A percentile compares a stretch with the other conserved stretches of the same genome.
Evolutionary conservation across 2,113 vertebrate species (phyloP).

Genomic region (Phocoena sinus): DNA sequence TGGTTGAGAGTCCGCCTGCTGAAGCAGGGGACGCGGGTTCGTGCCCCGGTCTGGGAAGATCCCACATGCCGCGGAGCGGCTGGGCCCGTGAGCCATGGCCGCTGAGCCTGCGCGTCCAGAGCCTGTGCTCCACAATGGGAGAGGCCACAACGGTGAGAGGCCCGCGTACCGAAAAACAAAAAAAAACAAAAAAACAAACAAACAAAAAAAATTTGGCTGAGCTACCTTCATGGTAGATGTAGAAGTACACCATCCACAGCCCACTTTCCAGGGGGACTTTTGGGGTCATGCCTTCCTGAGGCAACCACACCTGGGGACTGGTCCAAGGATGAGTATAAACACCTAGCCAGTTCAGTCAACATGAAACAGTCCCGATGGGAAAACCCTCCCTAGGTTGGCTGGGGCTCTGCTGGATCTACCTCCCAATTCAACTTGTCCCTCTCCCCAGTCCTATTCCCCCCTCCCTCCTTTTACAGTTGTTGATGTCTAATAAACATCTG

Average conservation of each 20-base stretch:
- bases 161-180: no score
- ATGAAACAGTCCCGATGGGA: neutral
- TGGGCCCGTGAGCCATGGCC: no score
- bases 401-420: neutral
- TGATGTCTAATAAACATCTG: neutral
- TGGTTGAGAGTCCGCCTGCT: no score
- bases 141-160: no score
- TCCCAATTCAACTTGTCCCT: neutral
- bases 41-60: no score
- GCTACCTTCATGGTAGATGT: neutral
- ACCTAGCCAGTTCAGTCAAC: fast-evolving
- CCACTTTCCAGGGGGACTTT: neutral
- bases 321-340: neutral
- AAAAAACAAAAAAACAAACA: no score
- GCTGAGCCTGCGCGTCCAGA: no score
- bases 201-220: neutral
- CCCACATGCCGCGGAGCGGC: no score
- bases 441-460: neutral
- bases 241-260: neutral
- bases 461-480: neutral
- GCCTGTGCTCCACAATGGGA: no score
- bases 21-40: no score
- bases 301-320: neutral
- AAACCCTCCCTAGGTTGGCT: neutral
- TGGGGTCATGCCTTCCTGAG: neutral